A percentile compares a stretch with the other conserved stretches of the same genome.
Evolutionary conservation across 2,797 vertebrate species (phyloP).

Genomic region (Gouania willdenowi): DNA sequence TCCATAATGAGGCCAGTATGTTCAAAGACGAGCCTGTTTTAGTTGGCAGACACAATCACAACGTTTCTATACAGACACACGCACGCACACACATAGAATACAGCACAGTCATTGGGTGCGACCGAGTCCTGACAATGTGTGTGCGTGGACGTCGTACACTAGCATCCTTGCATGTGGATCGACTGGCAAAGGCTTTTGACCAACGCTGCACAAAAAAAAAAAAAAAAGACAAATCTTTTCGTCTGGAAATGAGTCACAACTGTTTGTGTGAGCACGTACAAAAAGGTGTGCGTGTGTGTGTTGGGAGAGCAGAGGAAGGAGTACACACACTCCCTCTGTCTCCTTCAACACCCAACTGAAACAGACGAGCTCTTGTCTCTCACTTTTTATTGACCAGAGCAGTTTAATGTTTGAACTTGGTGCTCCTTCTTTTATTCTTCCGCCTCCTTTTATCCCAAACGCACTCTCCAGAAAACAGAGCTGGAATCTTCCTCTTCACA

Average conservation of each 20-base stretch:
- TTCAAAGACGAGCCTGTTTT: conserved; percentile 49
- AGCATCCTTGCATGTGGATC: conserved; percentile 15
- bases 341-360: conserved; percentile 26
- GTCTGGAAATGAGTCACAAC: conserved; percentile 70
- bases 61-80: conserved; percentile 5
- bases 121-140: conserved; percentile 15
- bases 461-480: conserved; percentile 25
- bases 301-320: conserved; percentile 24
- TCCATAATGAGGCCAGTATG: conserved; percentile 41
- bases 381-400: conserved; percentile 27
- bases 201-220: conserved; percentile 55
- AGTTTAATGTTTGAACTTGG: conserved; percentile 41
- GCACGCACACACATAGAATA: conserved; percentile 13
- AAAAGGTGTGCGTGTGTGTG: conserved; percentile 18
- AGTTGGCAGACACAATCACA: conserved; percentile 17
- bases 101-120: conserved; percentile 2
- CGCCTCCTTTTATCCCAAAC: conserved; percentile 1
- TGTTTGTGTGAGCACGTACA: conserved; percentile 29
- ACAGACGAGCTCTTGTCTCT: conserved; percentile 30
- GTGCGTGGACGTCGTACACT: no score
- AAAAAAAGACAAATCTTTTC: conserved; percentile 41
- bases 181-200: conserved; percentile 49
- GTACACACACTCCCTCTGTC: conserved; percentile 54
- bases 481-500: no score
- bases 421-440: conserved; percentile 26